These are phyloP conservation scores for Bruchidius siliquastri DNA, from an alignment of 2,888 invertebrate species.

Conservation along the genomic window DNA sequence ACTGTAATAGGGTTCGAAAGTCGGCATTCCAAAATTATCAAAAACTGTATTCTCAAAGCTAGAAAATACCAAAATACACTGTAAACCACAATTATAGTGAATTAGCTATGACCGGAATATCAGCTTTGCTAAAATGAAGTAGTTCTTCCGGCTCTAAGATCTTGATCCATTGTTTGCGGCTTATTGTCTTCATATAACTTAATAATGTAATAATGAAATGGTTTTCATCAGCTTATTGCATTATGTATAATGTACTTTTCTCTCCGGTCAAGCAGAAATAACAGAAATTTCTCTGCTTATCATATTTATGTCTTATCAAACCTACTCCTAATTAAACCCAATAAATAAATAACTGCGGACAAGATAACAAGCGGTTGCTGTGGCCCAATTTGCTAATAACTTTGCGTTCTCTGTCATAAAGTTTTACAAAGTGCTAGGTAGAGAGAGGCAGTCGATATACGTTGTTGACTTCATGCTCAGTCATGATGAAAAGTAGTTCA, in stretches of 20 bases:
- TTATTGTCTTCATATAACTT: no score
- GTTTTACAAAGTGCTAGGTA: not conserved
- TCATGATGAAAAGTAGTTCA: not conserved
- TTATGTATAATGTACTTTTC: not conserved
- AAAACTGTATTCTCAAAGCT: no score
- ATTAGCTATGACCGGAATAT: no score
- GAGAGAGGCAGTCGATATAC: not conserved
- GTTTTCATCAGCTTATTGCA: no score
- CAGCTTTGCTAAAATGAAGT: no score
- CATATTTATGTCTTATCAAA: not conserved
- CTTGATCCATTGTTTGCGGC: no score
- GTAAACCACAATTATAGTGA: no score
- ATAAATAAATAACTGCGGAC: not conserved
- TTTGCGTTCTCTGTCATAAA: not conserved
- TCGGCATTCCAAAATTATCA: no score
- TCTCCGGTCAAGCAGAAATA: not conserved
- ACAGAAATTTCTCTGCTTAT: not conserved
- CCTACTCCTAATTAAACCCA: not conserved
- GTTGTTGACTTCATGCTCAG: not conserved
- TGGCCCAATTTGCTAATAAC: not conserved
- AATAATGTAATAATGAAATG: no score
- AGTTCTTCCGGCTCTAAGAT: no score
- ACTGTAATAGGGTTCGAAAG: no score
- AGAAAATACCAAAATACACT: no score
- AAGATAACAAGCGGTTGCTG: not conserved